Evolutionary conservation across 2,113 vertebrate species (phyloP), one percentile per base, ranked within the genome.

Genomic region (Platichthys flesus): DNA sequence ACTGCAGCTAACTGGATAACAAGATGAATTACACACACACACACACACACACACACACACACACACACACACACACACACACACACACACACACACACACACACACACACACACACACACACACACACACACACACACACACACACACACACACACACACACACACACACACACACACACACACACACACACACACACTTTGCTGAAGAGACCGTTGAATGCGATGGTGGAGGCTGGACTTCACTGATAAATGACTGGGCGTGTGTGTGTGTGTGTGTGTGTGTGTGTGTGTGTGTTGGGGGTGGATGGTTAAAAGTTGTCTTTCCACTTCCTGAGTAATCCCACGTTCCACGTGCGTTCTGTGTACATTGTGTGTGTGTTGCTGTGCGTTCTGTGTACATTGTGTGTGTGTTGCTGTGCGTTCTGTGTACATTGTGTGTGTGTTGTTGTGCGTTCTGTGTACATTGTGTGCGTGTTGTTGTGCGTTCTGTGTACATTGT

Each of bases 161-260:
- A 24, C 58, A 63, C 28, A 31, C 28, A 31, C 28, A 31, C 28
- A 31, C 28, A 31, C 28, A 31, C 28, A 31, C 28, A 31, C 28
- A 31, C 28, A 31, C 28, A 31, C 28, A 31, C 28, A 31, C 28
- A 31, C 28, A 31, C 31, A 7, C 31, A 31, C 5, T 1, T 1
- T 31, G 31, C 31, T 31, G 31, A 31, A 31, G 35, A 40, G 78
- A 64, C 68, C n/a, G 71, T 81, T 71, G 75, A 37, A 9, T 2
- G 37, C 67, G 68, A 59, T 23, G 67, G n/a, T 67, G 42, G 49
- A 73, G 75, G 69, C 86, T 87, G 85, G 58, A 60, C 58, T 23
- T 37, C 0, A 47, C 81, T 82, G 87, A 86, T 86, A 89, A 82
- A 83, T 54, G 71, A 71, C 76, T 54, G 85, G 80, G 86, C 74